A percentile compares a stretch with the other conserved stretches of the same genome.
phyloP scores from a whole-genome alignment of 2,113 vertebrate genomes.

The Enhydra lutris region DNA sequence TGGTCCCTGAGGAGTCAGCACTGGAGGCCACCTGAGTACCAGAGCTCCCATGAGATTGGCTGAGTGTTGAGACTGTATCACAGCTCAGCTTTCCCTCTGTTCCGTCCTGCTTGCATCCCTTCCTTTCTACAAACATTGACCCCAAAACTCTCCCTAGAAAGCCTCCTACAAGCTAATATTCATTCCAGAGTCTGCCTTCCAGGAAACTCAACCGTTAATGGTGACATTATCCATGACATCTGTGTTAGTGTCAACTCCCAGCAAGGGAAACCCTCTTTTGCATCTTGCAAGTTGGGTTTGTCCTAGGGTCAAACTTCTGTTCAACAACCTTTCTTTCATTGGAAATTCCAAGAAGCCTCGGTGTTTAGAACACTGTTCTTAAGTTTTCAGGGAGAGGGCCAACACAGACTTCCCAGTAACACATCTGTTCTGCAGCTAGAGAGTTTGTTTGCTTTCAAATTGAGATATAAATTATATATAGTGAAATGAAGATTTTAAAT shows the following conservation, averaged over 20 bases:
- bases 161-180: not conserved
- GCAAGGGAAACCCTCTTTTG: not conserved
- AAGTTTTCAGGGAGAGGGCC: not conserved
- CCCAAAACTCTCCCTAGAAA: not conserved
- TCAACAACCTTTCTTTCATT: not conserved
- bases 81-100: not conserved
- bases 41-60: not conserved
- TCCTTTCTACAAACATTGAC: not conserved
- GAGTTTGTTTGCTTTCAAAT: constrained; percentile 29
- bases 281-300: not conserved
- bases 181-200: not conserved
- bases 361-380: not conserved
- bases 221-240: not conserved
- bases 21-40: not conserved
- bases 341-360: not conserved
- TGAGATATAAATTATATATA: not conserved
- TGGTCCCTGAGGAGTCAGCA: not conserved
- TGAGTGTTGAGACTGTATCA: not conserved
- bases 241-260: not conserved
- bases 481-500: not conserved
- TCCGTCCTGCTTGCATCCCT: not conserved
- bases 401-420: not conserved
- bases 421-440: not conserved
- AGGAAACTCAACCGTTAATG: not conserved
- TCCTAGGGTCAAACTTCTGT: not conserved